Evolutionary conservation across 2,797 vertebrate species (phyloP), one percentile per base, ranked within the genome.

Genomic region (Mergus octosetaceus): DNA sequence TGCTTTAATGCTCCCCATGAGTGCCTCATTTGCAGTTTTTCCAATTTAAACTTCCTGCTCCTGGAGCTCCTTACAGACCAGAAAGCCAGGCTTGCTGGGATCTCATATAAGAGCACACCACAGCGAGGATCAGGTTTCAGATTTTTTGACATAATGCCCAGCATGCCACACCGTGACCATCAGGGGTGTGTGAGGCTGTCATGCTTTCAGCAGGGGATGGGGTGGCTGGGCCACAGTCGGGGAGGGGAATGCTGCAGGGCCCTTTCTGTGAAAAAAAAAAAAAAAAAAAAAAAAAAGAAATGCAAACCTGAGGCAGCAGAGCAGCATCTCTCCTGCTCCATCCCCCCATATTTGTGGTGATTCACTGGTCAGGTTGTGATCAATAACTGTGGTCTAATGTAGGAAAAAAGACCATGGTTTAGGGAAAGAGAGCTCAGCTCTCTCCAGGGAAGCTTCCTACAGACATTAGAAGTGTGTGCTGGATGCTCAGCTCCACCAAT

Each of bases 131-230:
- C 28, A 51, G 27, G n/a, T 56, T 43, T 25, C 18, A 9, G 43
- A 6, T 22, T 77, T 49, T 49, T 25, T 49, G 49, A 18, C 22
- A 34, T 53, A 32, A 56, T 54, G 56, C 22, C 43, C 43, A 58
- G 3, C 0, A 0, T 24, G 38, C 5, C 12, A 34, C 62, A 64
- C n/a, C 10, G 1, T 66, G 45, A 20, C 39, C 16, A 18, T 25
- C 47, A 0, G 22, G 27, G 54, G 9, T 2, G 19, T 17, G n/a
- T 16, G 45, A 10, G 24, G 30, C 54, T 41, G 32, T 30, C 4
- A 0, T 19, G 47, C 36, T 68, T 36, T 61, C 62, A 39, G 56
- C 9, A 27, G 36, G 27, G 27, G 34, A 8, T 36, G 66, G 54
- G 45, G 18, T n/a, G 45, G 18, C 25, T 47, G 34, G 39, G 61